A percentile compares a stretch with the other conserved stretches of the same genome.
These are phyloP conservation scores for Pseudomyrmex cubaensis DNA, from an alignment of 1,140 invertebrate genomes.

Conservation along the genomic window DNA sequence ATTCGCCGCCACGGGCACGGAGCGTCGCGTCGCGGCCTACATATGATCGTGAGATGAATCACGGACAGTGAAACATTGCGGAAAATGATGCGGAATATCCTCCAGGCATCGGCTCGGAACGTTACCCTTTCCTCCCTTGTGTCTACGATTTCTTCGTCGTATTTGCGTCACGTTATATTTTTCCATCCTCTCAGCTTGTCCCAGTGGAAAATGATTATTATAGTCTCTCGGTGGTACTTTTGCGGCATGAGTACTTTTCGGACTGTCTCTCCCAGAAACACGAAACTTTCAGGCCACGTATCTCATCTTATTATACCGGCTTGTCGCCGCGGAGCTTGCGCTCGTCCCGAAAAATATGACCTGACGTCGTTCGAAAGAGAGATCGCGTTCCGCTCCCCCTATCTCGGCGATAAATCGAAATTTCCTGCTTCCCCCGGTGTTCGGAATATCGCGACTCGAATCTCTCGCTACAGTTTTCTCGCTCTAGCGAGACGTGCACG, in stretches of 20 bases:
- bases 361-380: slow-evolving; percentile 44
- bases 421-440: slow-evolving; percentile 18
- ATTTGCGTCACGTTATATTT: slow-evolving; percentile 27
- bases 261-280: slow-evolving; percentile 23
- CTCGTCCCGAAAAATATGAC: slow-evolving; percentile 39
- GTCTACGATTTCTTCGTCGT: neutral
- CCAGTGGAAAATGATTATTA: slow-evolving; percentile 42
- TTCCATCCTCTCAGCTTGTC: neutral
- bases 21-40: neutral
- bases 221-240: slow-evolving; percentile 11
- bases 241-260: slow-evolving; percentile 4
- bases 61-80: slow-evolving; percentile 30
- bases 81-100: slow-evolving; percentile 52
- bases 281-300: slow-evolving; percentile 70
- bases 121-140: neutral
- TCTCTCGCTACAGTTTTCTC: slow-evolving; percentile 33
- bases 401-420: slow-evolving; percentile 70
- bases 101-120: neutral
- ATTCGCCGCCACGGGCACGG: neutral
- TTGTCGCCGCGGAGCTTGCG: slow-evolving; percentile 61
- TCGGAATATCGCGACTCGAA: slow-evolving; percentile 19
- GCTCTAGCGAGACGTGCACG: neutral
- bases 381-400: slow-evolving; percentile 42
- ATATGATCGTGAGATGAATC: slow-evolving; percentile 43
- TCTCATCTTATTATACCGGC: slow-evolving; percentile 76